Evolutionary conservation across 2,888 invertebrate genomes (phyloP), one percentile per base, ranked within the genome.

Genomic region (Bruchidius siliquastri): DNA sequence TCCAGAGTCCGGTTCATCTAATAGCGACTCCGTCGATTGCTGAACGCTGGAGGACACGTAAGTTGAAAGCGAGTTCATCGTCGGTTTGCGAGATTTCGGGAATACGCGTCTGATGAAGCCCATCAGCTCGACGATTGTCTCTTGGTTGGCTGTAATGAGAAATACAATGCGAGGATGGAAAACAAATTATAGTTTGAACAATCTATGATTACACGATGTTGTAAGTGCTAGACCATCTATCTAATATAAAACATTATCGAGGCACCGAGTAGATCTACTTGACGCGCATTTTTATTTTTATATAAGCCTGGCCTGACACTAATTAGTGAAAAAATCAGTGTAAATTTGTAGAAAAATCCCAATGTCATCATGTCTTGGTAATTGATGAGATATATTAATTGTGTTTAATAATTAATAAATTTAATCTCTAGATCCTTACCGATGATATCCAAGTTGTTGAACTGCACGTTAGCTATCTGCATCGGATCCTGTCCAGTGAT

Each of bases 401-500:
- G n/a, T n/a, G n/a, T n/a, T n/a, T n/a, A n/a, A n/a, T n/a, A n/a
- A n/a, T n/a, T n/a, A n/a, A n/a, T n/a, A n/a, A n/a, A n/a, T n/a
- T n/a, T n/a, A n/a, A n/a, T n/a, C n/a, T n/a, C 2, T 68, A 13
- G 13, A 1, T 49, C 3, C 68, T 22, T 83, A 94, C 96, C 97
- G 77, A 97, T 97, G 73, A 98, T 94, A 85, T 98, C 98, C 79
- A 98, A 88, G 85, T 95, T 97, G 84, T 98, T 98, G 83, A 98
- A 98, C 80, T 96, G 92, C 80, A 98, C 93, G 82, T 94, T 95
- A 0, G 96, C 94, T 71, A 96, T 92, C 80, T 94, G 92, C 76
- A 90, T 82, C 0, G 86, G 84, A 71, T 86, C 86, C 21, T 75
- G 76, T 26, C 83, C 85, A 70, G 80, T 90, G 0, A 96, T 92